phyloP scores from a whole-genome alignment of 2,797 vertebrate species.

The Phrynocephalus forsythii region DNA sequence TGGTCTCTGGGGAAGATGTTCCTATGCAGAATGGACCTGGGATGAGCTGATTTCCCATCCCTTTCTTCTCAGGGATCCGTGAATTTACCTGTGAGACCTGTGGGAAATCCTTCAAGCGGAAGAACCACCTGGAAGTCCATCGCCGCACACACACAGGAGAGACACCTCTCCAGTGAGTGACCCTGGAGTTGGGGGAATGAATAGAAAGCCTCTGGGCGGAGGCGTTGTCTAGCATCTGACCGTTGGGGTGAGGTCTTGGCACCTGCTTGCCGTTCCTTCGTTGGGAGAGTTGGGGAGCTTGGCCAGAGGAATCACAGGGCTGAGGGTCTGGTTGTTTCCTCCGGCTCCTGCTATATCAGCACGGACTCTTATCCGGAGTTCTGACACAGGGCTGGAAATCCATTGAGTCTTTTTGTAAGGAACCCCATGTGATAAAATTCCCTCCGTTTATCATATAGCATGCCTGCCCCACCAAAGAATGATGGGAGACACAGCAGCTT shows the following conservation, averaged over 20 bases:
- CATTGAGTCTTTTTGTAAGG: too few species aligned
- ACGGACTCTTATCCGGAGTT: background rate
- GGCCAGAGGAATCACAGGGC: background rate
- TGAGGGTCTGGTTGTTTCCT: background rate
- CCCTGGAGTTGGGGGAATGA: background rate
- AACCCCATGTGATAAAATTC: background rate
- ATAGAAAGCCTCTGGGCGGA: conserved; percentile 9
- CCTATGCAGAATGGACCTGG: background rate
- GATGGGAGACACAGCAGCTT: too few species aligned
- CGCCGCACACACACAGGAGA: conserved; percentile 93
- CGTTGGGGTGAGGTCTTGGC: conserved; percentile 12
- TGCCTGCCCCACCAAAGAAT: background rate
- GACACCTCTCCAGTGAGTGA: conserved; percentile 91
- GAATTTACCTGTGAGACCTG: conserved; percentile 95
- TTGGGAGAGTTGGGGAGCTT: conserved; percentile 5
- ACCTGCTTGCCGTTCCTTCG: conserved; percentile 10
- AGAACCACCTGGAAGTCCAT: conserved; percentile 95
- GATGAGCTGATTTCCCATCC: background rate
- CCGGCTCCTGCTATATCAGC: background rate
- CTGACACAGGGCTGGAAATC: background rate
- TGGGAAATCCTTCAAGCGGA: conserved; percentile 94
- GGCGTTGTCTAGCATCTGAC: background rate
- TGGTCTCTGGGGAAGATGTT: background rate
- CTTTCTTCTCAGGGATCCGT: conserved; percentile 81
- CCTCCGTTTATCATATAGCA: background rate